Percentiles rank a stretch among this genome's conserved stretches.
Conservation (phyloP, 2,113 vertebrate species). For the Marmota monax region DNA sequence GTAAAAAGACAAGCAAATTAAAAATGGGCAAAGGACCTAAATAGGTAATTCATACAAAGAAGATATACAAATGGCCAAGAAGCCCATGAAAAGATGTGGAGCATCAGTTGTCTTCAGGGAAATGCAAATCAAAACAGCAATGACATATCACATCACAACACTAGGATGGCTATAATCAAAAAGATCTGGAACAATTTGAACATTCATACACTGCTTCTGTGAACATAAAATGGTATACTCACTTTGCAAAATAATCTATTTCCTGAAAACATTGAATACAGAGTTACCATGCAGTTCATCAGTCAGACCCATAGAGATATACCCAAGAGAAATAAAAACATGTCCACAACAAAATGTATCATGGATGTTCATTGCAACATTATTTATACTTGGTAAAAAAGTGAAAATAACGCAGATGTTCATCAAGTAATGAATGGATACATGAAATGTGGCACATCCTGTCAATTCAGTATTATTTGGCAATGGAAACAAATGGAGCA, state of each 20-base stretch:
- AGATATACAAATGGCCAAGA: not conserved
- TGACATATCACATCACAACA: not conserved
- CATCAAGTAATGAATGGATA: not conserved
- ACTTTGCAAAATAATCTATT: constrained; percentile 27
- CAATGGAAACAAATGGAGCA: not conserved
- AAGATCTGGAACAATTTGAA: not conserved
- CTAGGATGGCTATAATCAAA: not conserved
- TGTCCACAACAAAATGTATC: not conserved
- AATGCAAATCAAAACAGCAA: not conserved
- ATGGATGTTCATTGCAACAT: not conserved
- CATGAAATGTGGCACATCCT: not conserved
- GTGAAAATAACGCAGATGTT: not conserved
- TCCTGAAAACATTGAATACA: not conserved
- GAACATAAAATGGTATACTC: not conserved
- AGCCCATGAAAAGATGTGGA: not conserved
- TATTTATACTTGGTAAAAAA: not conserved
- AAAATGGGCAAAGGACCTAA: not conserved
- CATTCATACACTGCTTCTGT: not conserved
- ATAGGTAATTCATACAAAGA: not conserved
- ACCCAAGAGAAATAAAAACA: not conserved
- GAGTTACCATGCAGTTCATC: not conserved
- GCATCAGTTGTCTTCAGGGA: not conserved
- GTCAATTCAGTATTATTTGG: not conserved
- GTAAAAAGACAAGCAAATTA: not conserved
- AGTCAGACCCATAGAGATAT: not conserved